A percentile compares a stretch with the other conserved stretches of the same genome.
Evolutionary conservation across 2,113 vertebrate species (phyloP).

Genomic region (Neogobius melanostomus): DNA sequence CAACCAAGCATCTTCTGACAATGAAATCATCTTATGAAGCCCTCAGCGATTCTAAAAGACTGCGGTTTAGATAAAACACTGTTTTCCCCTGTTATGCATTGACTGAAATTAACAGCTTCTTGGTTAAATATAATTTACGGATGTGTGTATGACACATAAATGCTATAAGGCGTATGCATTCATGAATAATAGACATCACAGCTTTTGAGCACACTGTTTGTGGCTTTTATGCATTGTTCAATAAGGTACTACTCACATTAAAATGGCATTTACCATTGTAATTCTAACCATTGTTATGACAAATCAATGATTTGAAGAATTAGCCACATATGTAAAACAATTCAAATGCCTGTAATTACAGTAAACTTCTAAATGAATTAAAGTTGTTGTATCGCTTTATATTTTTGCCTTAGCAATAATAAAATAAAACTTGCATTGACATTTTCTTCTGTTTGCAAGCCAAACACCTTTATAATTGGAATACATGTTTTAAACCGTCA

Average conservation of each 20-base stretch:
- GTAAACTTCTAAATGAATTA: constrained; percentile 5
- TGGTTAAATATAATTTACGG: not conserved
- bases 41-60: not conserved
- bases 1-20: not conserved
- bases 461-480: too few relatives aligned
- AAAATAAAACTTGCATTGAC: not conserved
- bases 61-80: not conserved
- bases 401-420: constrained; percentile 86
- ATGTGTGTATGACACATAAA: not conserved
- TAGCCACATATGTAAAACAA: not conserved
- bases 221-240: too few relatives aligned
- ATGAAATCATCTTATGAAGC: not conserved
- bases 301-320: not conserved
- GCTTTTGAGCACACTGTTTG: constrained; percentile 10
- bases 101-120: not conserved
- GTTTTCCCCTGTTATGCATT: not conserved
- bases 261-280: too few relatives aligned
- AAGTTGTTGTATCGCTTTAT: constrained; percentile 18
- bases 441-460: not conserved
- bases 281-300: not conserved
- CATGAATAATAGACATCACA: constrained; percentile 10
- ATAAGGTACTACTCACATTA: too few relatives aligned
- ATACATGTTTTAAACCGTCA: too few relatives aligned
- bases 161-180: constrained; percentile 9
- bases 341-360: constrained; percentile 31